These are phyloP conservation scores for Pasiphila rectangulata DNA, from an alignment of 2,888 invertebrate species.

Conservation along the genomic window DNA sequence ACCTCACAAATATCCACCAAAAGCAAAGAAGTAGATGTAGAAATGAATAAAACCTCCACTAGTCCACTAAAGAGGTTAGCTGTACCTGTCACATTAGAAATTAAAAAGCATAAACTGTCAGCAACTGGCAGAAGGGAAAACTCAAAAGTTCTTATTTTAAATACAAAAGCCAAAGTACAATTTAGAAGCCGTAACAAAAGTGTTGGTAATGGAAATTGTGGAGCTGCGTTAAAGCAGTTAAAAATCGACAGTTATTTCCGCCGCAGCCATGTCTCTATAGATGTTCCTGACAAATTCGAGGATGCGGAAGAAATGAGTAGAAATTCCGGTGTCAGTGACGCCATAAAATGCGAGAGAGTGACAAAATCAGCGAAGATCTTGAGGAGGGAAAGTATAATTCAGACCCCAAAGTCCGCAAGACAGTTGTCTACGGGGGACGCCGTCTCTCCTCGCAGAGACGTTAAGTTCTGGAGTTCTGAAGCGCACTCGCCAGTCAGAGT, in stretches of 20 bases:
- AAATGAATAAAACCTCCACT: constrained; percentile 42
- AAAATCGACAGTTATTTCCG: constrained; percentile 55
- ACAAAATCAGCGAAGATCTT: constrained; percentile 39
- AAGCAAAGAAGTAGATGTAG: constrained; percentile 40
- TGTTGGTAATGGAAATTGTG: constrained; percentile 48
- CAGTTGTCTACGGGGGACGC: constrained; percentile 38
- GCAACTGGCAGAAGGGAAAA: constrained; percentile 47
- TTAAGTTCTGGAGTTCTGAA: constrained; percentile 47
- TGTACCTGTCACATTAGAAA: constrained; percentile 65
- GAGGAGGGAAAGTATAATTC: constrained; percentile 43
- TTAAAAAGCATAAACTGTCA: constrained; percentile 64
- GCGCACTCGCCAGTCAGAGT: constrained; percentile 41
- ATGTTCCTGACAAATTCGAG: constrained; percentile 36
- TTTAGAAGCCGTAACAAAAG: constrained; percentile 43
- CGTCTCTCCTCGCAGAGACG: constrained; percentile 39
- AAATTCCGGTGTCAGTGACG: constrained; percentile 53
- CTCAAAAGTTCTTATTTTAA: constrained; percentile 75
- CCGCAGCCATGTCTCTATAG: constrained; percentile 40
- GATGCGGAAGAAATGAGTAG: constrained; percentile 65
- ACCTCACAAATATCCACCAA: constrained; percentile 45
- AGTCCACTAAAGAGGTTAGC: constrained; percentile 48
- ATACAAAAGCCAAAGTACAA: constrained; percentile 63
- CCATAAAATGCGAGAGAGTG: constrained; percentile 49
- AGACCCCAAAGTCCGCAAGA: constrained; percentile 40
- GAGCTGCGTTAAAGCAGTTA: constrained; percentile 54